Percentiles rank a stretch among this genome's conserved stretches.
Evolutionary conservation across 2,888 invertebrate species (phyloP).

Genomic region (Chesias legatella): DNA sequence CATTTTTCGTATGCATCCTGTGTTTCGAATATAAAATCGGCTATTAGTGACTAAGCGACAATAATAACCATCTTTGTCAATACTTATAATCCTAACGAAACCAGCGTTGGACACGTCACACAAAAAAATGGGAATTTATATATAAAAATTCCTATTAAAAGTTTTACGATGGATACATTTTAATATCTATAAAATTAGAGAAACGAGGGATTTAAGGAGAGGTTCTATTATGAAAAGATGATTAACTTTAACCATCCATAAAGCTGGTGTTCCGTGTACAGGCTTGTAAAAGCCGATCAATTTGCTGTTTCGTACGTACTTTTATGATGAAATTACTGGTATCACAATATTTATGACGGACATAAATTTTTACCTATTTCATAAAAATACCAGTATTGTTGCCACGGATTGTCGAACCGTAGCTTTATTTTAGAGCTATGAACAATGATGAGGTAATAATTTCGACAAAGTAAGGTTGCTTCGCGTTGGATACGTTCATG

Average conservation of each 20-base stretch:
- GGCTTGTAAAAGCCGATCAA: slow-evolving; percentile 37
- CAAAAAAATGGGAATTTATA: slow-evolving; percentile 27
- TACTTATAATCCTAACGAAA: slow-evolving; percentile 51
- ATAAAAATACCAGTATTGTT: slow-evolving; percentile 25
- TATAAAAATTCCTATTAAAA: slow-evolving; percentile 45
- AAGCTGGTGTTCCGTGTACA: slow-evolving; percentile 40
- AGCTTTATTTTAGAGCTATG: slow-evolving; percentile 1
- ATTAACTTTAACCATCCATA: slow-evolving; percentile 53
- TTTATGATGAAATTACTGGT: slow-evolving; percentile 32
- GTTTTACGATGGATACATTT: slow-evolving; percentile 54
- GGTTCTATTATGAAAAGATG: slow-evolving; percentile 41
- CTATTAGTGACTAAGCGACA: slow-evolving; percentile 34
- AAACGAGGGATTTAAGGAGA: slow-evolving; percentile 36
- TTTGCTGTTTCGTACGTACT: slow-evolving; percentile 35
- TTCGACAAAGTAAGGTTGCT: no score
- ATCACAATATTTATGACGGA: slow-evolving; percentile 33
- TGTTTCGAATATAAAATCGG: slow-evolving; percentile 17
- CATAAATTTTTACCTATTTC: slow-evolving; percentile 31
- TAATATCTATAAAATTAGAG: slow-evolving; percentile 56
- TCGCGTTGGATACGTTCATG: no score
- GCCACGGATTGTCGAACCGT: slow-evolving; percentile 8
- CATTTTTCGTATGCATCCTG: not conserved
- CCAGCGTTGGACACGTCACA: slow-evolving; percentile 47
- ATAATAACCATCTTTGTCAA: slow-evolving; percentile 45
- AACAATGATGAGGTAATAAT: not conserved